phyloP scores from a whole-genome alignment of 2,113 vertebrate species.

The Corapipo altera region DNA sequence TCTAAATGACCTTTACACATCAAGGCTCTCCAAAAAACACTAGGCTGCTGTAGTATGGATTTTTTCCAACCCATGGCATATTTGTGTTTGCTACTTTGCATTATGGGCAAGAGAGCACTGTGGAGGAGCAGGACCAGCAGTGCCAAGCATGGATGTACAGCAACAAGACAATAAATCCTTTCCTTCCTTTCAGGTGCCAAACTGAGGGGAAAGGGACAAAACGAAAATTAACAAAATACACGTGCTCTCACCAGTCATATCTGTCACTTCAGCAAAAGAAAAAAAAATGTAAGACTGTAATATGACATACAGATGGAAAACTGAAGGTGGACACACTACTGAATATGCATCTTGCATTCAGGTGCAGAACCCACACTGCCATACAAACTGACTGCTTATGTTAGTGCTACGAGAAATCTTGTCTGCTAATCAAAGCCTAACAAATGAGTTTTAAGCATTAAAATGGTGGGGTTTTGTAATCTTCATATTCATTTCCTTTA shows the following conservation, averaged over 20 bases:
- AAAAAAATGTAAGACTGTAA: background rate
- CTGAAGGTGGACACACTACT: background rate
- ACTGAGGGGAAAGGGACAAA: background rate
- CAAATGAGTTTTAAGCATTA: conserved; percentile 12
- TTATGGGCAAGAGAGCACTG: background rate
- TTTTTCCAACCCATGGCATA: background rate
- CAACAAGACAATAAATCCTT: background rate
- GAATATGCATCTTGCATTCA: background rate
- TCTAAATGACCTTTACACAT: background rate
- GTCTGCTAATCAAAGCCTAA: conserved; percentile 11
- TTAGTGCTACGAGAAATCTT: background rate
- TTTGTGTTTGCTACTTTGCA: background rate
- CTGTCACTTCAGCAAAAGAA: background rate
- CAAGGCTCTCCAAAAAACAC: background rate
- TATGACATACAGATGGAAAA: background rate
- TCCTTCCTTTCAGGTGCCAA: background rate
- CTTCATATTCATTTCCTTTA: background rate
- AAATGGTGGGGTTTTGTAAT: conserved; percentile 12
- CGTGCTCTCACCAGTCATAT: background rate
- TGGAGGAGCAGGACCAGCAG: rapidly evolving
- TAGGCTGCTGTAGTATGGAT: background rate
- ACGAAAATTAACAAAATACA: background rate
- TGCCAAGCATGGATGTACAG: background rate
- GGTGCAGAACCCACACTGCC: background rate
- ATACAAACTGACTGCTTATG: background rate